Conservation (phyloP, 2,888 invertebrate genomes). For the Yponomeuta evonymella region DNA sequence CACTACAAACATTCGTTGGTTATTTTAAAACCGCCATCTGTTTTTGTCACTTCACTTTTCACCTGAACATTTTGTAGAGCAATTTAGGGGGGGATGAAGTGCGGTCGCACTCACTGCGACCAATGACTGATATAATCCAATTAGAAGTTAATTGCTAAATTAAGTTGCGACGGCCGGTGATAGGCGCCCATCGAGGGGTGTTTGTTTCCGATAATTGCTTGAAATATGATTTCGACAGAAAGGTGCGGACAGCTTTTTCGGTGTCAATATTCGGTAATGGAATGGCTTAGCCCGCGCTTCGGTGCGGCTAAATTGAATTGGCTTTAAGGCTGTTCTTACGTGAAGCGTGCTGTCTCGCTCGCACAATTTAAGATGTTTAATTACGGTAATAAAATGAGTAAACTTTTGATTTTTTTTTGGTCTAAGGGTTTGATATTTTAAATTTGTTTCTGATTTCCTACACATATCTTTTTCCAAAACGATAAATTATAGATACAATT, state of each 20-base stretch:
- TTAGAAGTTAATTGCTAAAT: slow-evolving; percentile 72
- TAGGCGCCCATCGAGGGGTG: slow-evolving; percentile 35
- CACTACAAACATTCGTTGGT: neutral
- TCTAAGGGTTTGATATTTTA: too few species aligned
- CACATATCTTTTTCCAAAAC: too few species aligned
- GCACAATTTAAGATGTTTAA: too few species aligned
- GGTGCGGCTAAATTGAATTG: neutral
- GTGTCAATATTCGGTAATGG: slow-evolving; percentile 49
- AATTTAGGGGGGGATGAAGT: slow-evolving; percentile 9
- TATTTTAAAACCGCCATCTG: neutral
- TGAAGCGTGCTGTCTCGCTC: too few species aligned
- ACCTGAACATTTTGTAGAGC: neutral
- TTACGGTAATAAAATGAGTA: too few species aligned
- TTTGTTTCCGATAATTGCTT: slow-evolving; percentile 53
- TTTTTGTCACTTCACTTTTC: neutral
- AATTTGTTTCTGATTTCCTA: too few species aligned
- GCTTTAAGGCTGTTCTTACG: neutral
- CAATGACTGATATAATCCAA: slow-evolving; percentile 70
- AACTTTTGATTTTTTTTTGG: too few species aligned
- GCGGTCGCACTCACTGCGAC: slow-evolving; percentile 26
- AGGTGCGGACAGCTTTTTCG: slow-evolving; percentile 46
- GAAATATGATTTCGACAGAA: slow-evolving; percentile 62
- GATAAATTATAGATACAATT: too few species aligned
- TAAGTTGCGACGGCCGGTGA: slow-evolving; percentile 53
- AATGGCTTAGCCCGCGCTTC: slow-evolving; percentile 5